Conservation (phyloP, 2,113 vertebrate genomes). For the Onychostoma macrolepis region DNA sequence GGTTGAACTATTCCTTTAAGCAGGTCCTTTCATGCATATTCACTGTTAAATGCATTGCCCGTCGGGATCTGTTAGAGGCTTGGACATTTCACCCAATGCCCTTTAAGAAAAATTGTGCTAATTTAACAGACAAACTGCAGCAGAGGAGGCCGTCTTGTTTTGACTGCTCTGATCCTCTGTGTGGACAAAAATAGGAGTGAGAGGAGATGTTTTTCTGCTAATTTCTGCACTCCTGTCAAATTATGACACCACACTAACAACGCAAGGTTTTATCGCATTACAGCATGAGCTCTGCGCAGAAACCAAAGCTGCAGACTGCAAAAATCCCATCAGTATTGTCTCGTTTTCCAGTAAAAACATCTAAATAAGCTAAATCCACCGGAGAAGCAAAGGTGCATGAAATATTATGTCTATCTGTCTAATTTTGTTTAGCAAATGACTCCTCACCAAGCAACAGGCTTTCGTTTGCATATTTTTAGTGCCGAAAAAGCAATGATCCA, state of each 20-base stretch:
- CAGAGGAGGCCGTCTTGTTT: neutral
- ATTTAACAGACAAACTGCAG: constrained; percentile 10
- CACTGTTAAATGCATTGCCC: neutral
- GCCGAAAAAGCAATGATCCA: neutral
- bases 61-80: constrained; percentile 1
- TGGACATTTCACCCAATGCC: constrained; percentile 10
- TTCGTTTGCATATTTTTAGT: neutral
- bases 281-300: neutral
- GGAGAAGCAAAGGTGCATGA: neutral
- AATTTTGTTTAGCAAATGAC: neutral
- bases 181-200: constrained; percentile 9
- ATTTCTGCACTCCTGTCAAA: constrained; percentile 30
- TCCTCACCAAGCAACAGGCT: neutral
- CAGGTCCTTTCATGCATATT: neutral
- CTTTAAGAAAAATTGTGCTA: constrained; percentile 6
- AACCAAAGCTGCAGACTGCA: neutral
- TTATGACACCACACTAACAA: constrained; percentile 3
- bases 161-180: constrained; percentile 18
- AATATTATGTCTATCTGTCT: neutral
- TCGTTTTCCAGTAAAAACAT: neutral
- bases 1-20: neutral
- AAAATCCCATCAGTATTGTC: neutral
- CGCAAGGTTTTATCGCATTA: constrained; percentile 10
- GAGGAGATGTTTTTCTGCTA: constrained; percentile 6
- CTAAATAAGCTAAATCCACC: neutral